phyloP scores from a whole-genome alignment of 2,888 invertebrate genomes.

The Cryptocheilus praepositus region DNA sequence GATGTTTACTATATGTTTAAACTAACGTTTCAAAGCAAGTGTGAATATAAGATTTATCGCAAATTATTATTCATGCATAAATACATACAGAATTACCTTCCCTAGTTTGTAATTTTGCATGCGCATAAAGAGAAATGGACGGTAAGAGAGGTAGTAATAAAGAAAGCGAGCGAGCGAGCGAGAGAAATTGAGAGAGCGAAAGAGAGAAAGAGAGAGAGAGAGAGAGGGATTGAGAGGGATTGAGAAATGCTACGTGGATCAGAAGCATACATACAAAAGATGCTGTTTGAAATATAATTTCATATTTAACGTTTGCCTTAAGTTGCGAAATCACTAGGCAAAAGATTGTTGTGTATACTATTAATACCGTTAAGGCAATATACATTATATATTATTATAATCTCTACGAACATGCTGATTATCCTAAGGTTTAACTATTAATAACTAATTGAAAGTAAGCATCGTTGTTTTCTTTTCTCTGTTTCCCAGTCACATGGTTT shows the following conservation, averaged over 20 bases:
- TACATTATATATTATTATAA: conserved; percentile 64
- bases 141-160: conserved; percentile 41
- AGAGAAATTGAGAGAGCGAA: conserved; percentile 25
- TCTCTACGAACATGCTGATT: conserved; percentile 62
- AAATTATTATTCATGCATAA: conserved; percentile 33
- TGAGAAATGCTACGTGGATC: conserved; percentile 29
- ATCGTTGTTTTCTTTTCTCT: conserved; percentile 40
- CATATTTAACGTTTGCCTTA: conserved; percentile 58
- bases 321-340: conserved; percentile 46
- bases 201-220: conserved; percentile 19
- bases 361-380: conserved; percentile 55
- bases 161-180: conserved; percentile 20
- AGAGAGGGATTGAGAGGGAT: conserved; percentile 14
- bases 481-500: conserved; percentile 19
- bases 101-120: conserved; percentile 64
- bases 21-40: conserved; percentile 40
- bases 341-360: conserved; percentile 62
- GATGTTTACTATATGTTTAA: conserved; percentile 47
- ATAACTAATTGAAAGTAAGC: conserved; percentile 64
- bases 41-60: conserved; percentile 50
- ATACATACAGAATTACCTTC: conserved; percentile 56
- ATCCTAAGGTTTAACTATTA: conserved; percentile 64
- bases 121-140: conserved; percentile 25
- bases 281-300: conserved; percentile 44
- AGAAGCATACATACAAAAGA: conserved; percentile 50